phyloP scores from a whole-genome alignment of 2,113 vertebrate species.

The Ctenodactylus gundi region DNA sequence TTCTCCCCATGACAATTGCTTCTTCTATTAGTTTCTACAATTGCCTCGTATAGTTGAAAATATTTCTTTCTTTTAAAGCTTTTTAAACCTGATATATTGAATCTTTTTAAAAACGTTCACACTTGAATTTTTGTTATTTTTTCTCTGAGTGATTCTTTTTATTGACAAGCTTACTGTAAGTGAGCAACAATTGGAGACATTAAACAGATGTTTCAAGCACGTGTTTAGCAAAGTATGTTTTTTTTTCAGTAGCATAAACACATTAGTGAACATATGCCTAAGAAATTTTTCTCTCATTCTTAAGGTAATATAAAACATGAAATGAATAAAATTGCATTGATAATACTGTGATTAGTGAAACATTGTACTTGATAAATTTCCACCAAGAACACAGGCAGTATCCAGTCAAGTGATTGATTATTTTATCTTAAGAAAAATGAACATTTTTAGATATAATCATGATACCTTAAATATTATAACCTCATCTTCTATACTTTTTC shows the following conservation, averaged over 20 bases:
- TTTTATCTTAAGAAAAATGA: slow-evolving; percentile 30
- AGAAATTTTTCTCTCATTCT: slow-evolving; percentile 10
- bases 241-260: slow-evolving; percentile 58
- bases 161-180: slow-evolving; percentile 66
- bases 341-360: too few relatives aligned
- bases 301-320: neutral
- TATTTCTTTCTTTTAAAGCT: slow-evolving; percentile 43
- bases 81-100: slow-evolving; percentile 48
- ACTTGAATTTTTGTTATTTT: slow-evolving; percentile 35
- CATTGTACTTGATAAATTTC: neutral
- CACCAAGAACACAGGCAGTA: neutral
- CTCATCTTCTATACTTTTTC: slow-evolving; percentile 36
- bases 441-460: slow-evolving; percentile 47
- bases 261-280: slow-evolving; percentile 57
- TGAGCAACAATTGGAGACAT: slow-evolving; percentile 59
- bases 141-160: slow-evolving; percentile 53
- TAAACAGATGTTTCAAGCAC: slow-evolving; percentile 68
- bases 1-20: neutral
- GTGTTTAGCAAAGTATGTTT: slow-evolving; percentile 72
- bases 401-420: slow-evolving; percentile 63
- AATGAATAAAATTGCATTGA: too few relatives aligned
- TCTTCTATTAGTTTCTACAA: neutral
- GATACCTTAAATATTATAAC: slow-evolving; percentile 47
- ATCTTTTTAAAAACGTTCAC: slow-evolving; percentile 42
- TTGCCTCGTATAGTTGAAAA: neutral